phyloP scores from a whole-genome alignment of 2,797 vertebrate genomes.

The Micropoecilia bifurca region DNA sequence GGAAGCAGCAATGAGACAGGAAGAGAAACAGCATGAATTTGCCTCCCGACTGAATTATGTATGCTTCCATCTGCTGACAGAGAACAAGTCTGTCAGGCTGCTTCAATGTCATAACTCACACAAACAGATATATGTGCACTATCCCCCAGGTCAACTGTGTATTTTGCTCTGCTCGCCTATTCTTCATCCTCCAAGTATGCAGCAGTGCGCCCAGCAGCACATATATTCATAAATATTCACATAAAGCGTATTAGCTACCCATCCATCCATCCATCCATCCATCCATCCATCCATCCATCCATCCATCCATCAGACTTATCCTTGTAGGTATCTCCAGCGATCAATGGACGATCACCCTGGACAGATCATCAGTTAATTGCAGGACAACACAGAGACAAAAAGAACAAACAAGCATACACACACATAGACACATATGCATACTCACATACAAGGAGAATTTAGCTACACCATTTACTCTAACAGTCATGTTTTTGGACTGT shows the following conservation, averaged over 20 bases:
- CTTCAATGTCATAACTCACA: slow-evolving; percentile 68
- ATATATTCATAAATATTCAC: slow-evolving; percentile 8
- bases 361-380: too few relatives aligned
- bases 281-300: too few relatives aligned
- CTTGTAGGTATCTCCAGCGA: too few relatives aligned
- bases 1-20: slow-evolving; percentile 71
- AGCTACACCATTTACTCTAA: neutral
- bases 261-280: neutral
- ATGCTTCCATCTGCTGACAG: slow-evolving; percentile 83
- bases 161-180: slow-evolving; percentile 18
- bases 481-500: too few relatives aligned
- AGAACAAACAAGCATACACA: too few relatives aligned
- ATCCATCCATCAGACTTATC: too few relatives aligned
- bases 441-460: too few relatives aligned
- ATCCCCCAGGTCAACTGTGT: slow-evolving; percentile 41
- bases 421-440: too few relatives aligned
- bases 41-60: slow-evolving; percentile 81
- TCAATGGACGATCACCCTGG: too few relatives aligned
- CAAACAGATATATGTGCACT: slow-evolving; percentile 31
- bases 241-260: neutral
- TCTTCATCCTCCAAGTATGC: slow-evolving; percentile 23
- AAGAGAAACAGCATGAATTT: slow-evolving; percentile 82
- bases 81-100: slow-evolving; percentile 78
- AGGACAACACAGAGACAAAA: too few relatives aligned
- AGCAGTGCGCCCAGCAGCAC: slow-evolving; percentile 35